These are phyloP conservation scores for Himantopus leucocephalus DNA, from an alignment of 2,113 vertebrate species.

Conservation along the genomic window DNA sequence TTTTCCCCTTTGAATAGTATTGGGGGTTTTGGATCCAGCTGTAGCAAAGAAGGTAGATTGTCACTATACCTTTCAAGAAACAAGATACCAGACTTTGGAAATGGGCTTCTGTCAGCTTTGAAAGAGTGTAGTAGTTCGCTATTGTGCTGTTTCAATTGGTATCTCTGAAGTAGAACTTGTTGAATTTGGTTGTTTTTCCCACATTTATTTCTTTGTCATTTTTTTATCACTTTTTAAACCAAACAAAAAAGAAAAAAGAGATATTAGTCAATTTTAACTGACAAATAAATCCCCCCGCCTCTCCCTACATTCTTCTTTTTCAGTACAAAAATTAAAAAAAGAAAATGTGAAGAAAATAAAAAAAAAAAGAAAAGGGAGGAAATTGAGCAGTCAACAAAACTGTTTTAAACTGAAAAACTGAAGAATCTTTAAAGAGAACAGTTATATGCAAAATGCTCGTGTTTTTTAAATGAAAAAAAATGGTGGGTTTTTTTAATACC, in stretches of 20 bases:
- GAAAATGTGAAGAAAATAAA: not conserved
- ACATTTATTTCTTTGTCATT: not conserved
- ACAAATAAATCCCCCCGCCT: not conserved
- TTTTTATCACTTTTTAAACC: not conserved
- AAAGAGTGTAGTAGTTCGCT: not conserved
- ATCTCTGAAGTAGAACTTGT: not conserved
- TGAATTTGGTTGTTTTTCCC: not conserved
- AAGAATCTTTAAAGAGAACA: not conserved
- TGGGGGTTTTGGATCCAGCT: not conserved
- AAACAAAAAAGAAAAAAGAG: not conserved
- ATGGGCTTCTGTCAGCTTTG: not conserved
- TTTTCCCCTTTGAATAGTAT: not conserved
- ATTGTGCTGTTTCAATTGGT: not conserved
- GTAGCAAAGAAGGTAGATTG: not conserved
- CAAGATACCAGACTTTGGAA: not conserved
- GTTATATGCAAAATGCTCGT: not conserved
- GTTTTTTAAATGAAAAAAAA: not conserved
- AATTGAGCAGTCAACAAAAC: not conserved
- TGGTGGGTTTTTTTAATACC: rapidly evolving
- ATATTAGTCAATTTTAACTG: not conserved
- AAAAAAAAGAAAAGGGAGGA: not conserved
- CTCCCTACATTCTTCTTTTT: not conserved
- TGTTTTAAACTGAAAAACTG: not conserved
- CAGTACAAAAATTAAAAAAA: not conserved
- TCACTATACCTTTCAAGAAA: not conserved